A percentile compares a stretch with the other conserved stretches of the same genome.
These are phyloP conservation scores for Setophaga petechia DNA, from an alignment of 2,113 vertebrate species.

Conservation along the genomic window DNA sequence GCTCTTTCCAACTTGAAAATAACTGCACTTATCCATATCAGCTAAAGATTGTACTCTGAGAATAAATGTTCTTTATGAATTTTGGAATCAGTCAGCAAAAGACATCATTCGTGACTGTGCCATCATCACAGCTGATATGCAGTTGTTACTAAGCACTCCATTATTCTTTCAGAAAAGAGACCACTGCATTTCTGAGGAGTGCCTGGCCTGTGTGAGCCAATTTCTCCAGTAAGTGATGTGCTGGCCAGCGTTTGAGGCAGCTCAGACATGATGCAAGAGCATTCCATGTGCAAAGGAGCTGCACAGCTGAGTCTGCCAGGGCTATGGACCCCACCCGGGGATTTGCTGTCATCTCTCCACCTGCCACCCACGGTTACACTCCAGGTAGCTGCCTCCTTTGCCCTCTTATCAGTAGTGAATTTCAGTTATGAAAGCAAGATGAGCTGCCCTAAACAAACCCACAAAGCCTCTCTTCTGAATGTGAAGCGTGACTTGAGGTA, in stretches of 20 bases:
- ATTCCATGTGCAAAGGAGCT: background rate
- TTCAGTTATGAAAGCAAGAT: background rate
- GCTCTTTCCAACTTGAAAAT: background rate
- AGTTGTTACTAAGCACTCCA: background rate
- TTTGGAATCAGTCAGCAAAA: background rate
- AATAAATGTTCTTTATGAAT: background rate
- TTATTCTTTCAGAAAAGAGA: background rate
- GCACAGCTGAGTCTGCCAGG: background rate
- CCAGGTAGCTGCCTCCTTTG: background rate
- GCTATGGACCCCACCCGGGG: background rate
- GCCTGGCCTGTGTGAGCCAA: background rate
- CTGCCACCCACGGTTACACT: background rate
- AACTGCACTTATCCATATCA: background rate
- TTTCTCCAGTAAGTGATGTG: background rate
- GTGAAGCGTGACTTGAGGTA: background rate
- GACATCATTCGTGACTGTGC: background rate
- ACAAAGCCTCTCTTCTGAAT: background rate
- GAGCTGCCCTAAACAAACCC: background rate
- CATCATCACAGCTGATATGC: background rate
- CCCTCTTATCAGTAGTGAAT: background rate
- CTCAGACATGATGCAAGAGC: background rate
- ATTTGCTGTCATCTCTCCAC: background rate
- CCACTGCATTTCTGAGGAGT: background rate
- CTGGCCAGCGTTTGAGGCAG: background rate
- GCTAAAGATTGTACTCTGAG: background rate